Conservation (phyloP, 2,797 vertebrate genomes). For the Pseudochromis fuscus region DNA sequence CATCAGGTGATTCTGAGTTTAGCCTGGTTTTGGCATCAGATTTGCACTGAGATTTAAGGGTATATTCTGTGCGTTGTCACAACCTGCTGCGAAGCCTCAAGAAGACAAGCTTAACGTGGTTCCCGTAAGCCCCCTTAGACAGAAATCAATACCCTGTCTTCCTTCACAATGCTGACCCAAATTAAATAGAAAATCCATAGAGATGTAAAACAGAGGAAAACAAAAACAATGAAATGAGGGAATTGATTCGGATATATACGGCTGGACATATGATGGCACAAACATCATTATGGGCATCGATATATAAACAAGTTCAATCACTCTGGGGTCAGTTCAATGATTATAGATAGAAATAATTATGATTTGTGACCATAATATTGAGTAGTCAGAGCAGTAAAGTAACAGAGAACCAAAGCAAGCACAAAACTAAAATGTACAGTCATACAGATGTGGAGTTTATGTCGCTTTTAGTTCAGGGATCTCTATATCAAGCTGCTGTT, state of each 20-base stretch:
- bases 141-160: slow-evolving; percentile 82
- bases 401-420: slow-evolving; percentile 2
- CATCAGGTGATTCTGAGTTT: slow-evolving; percentile 54
- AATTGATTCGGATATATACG: slow-evolving; percentile 74
- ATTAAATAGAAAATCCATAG: slow-evolving; percentile 85
- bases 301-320: slow-evolving; percentile 62
- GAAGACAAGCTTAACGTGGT: slow-evolving; percentile 73
- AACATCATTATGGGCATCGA: slow-evolving; percentile 65
- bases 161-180: slow-evolving; percentile 82
- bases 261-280: slow-evolving; percentile 62
- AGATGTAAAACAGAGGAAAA: slow-evolving; percentile 80
- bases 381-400: slow-evolving; percentile 5
- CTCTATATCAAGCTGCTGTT: background rate
- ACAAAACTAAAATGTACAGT: background rate
- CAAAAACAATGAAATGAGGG: slow-evolving; percentile 77
- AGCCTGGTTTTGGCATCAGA: slow-evolving; percentile 59
- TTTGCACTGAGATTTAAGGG: slow-evolving; percentile 66
- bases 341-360: slow-evolving; percentile 56
- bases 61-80: slow-evolving; percentile 69
- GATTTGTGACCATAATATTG: slow-evolving; percentile 47
- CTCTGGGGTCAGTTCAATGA: slow-evolving; percentile 49
- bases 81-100: slow-evolving; percentile 72
- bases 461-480: background rate
- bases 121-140: slow-evolving; percentile 78
- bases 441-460: background rate